A percentile compares a stretch with the other conserved stretches of the same genome.
phyloP scores from a whole-genome alignment of 2,888 invertebrate species.

The Willowsia nigromaculata region DNA sequence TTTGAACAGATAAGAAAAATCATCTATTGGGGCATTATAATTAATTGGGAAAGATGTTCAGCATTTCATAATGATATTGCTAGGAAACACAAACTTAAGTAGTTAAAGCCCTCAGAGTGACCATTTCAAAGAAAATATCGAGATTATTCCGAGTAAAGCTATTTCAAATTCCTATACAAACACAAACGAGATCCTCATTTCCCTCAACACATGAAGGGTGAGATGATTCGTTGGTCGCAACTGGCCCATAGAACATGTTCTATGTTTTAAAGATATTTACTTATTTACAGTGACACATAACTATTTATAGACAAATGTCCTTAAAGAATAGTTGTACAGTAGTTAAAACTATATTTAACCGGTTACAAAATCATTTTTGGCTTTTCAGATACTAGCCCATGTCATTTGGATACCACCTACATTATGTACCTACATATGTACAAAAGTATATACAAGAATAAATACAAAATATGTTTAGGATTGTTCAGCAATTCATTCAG shows the following conservation, averaged over 20 bases:
- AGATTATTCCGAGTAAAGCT: too few species aligned
- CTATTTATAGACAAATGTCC: not conserved
- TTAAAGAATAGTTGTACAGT: not conserved
- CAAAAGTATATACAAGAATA: constrained; percentile 17
- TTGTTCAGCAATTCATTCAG: constrained; percentile 56
- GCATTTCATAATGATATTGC: too few species aligned
- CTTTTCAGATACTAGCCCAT: not conserved
- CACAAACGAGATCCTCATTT: not conserved
- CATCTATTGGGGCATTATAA: too few species aligned
- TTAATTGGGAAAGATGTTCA: too few species aligned
- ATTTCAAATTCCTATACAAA: too few species aligned
- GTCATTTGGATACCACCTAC: not conserved
- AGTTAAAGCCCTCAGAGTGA: too few species aligned
- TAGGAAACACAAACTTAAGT: too few species aligned
- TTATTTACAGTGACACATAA: not conserved
- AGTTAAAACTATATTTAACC: not conserved
- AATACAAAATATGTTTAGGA: constrained; percentile 13
- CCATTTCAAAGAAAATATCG: too few species aligned
- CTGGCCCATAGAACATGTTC: not conserved
- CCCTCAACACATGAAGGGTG: not conserved
- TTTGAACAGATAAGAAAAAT: too few species aligned
- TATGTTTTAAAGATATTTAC: not conserved
- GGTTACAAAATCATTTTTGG: not conserved
- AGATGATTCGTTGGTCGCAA: constrained; percentile 6
- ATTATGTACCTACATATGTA: not conserved